A percentile compares a stretch with the other conserved stretches of the same genome.
These are phyloP conservation scores for Pristionchus maxplancki DNA, from an alignment of 2,888 invertebrate species.

Conservation along the genomic window DNA sequence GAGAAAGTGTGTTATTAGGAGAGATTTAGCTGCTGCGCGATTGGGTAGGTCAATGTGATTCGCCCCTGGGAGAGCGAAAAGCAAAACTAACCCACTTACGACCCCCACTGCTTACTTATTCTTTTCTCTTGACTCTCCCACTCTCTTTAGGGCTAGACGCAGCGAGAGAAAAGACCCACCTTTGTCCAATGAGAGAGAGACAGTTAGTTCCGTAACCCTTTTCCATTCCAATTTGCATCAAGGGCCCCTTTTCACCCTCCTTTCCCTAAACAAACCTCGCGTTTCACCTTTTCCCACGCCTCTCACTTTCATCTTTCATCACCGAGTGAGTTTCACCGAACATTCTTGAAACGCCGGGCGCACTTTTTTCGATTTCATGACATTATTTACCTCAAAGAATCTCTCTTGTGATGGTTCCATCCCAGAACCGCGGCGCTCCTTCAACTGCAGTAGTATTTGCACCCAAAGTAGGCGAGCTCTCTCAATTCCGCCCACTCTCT, in stretches of 20 bases:
- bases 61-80: no score
- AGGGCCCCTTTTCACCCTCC: background rate
- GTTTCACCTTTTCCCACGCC: background rate
- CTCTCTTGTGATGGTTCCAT: no score
- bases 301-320: background rate
- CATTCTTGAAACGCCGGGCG: background rate
- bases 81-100: slow-evolving; percentile 36
- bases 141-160: no score
- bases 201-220: slow-evolving; percentile 23
- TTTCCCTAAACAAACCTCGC: background rate
- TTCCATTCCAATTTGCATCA: slow-evolving; percentile 36
- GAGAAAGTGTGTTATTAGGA: background rate
- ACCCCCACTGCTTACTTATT: slow-evolving; percentile 12
- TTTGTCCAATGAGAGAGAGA: background rate
- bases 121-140: background rate
- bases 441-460: no score
- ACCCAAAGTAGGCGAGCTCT: no score
- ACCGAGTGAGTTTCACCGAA: background rate
- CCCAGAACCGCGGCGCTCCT: no score
- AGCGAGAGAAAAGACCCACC: background rate
- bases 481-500: no score
- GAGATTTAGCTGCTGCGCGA: background rate
- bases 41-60: background rate
- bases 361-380: no score
- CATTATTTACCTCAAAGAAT: no score